A percentile compares a stretch with the other conserved stretches of the same genome.
Conservation (phyloP, 2,888 invertebrate genomes). For the Ceramica pisi region DNA sequence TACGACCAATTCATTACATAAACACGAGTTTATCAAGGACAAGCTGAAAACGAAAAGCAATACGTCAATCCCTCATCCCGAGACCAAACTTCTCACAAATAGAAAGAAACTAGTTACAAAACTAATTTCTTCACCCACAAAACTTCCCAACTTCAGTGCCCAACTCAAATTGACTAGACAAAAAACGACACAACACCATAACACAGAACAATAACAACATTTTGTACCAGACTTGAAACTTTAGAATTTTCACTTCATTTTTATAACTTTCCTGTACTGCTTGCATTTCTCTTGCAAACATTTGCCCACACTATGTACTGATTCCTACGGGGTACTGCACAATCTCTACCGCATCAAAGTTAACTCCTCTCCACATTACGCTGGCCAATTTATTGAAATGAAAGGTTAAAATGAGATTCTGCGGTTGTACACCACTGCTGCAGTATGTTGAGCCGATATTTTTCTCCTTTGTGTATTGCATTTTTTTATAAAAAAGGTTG, state of each 20-base stretch:
- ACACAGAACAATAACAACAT: slow-evolving; percentile 24
- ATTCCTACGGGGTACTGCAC: slow-evolving; percentile 30
- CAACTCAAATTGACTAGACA: slow-evolving; percentile 22
- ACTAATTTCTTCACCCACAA: slow-evolving; percentile 14
- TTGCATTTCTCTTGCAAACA: slow-evolving; percentile 60
- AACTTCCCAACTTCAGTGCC: slow-evolving; percentile 8
- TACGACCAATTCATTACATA: neutral
- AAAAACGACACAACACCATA: slow-evolving; percentile 25
- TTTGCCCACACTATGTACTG: slow-evolving; percentile 55
- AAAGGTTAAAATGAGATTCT: slow-evolving; percentile 75
- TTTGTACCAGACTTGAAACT: slow-evolving; percentile 30
- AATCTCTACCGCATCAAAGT: slow-evolving; percentile 68
- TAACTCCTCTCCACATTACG: slow-evolving; percentile 52
- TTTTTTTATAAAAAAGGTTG: slow-evolving; percentile 51
- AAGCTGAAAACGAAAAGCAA: neutral
- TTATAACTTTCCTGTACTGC: slow-evolving; percentile 53
- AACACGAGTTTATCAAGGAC: neutral
- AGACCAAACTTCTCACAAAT: slow-evolving; percentile 6
- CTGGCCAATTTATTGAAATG: slow-evolving; percentile 78
- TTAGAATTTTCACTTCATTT: slow-evolving; percentile 57
- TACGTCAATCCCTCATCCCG: neutral
- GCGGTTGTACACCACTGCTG: slow-evolving; percentile 67
- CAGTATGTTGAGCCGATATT: slow-evolving; percentile 63
- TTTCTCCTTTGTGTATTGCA: slow-evolving; percentile 53
- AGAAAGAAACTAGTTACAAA: slow-evolving; percentile 21